phyloP scores from a whole-genome alignment of 1,140 invertebrate genomes.

The Hydropsyche tenuis region DNA sequence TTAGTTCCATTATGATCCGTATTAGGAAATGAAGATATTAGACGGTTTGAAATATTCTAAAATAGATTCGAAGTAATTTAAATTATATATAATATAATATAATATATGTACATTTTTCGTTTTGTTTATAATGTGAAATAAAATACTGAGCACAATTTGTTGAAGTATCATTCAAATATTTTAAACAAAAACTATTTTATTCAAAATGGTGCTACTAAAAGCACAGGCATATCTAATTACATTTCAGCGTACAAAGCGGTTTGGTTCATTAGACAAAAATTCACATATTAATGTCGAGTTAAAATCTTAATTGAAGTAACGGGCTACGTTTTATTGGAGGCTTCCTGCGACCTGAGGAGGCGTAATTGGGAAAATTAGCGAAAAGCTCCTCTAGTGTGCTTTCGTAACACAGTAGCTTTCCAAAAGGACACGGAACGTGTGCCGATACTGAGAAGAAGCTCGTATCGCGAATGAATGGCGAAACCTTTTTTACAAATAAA shows the following conservation, averaged over 20 bases:
- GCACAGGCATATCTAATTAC: background rate
- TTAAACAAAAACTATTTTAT: too few relatives aligned
- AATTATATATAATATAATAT: too few relatives aligned
- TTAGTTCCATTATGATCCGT: too few relatives aligned
- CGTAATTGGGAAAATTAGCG: slow-evolving; percentile 35
- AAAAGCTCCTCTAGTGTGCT: slow-evolving; percentile 26
- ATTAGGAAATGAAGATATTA: too few relatives aligned
- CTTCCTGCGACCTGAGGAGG: slow-evolving; percentile 16
- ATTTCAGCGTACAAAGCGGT: background rate
- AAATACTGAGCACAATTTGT: too few relatives aligned
- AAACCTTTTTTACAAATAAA: slow-evolving; percentile 12
- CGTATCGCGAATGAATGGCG: slow-evolving; percentile 1
- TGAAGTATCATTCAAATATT: too few relatives aligned
- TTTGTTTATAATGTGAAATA: too few relatives aligned
- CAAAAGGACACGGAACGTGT: slow-evolving; percentile 4
- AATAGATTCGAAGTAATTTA: too few relatives aligned
- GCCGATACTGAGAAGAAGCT: background rate
- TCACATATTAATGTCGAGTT: slow-evolving; percentile 22
- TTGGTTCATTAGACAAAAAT: slow-evolving; percentile 19
- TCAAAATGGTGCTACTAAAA: too few relatives aligned
- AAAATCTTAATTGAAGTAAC: slow-evolving; percentile 27
- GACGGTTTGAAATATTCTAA: too few relatives aligned
- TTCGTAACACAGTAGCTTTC: slow-evolving; percentile 22
- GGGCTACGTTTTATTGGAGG: slow-evolving; percentile 15
- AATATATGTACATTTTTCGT: too few relatives aligned